Evolutionary conservation across 1,140 invertebrate genomes (phyloP), one percentile per base, ranked within the genome.

Genomic region (Venustaconcha ellipsiformis): DNA sequence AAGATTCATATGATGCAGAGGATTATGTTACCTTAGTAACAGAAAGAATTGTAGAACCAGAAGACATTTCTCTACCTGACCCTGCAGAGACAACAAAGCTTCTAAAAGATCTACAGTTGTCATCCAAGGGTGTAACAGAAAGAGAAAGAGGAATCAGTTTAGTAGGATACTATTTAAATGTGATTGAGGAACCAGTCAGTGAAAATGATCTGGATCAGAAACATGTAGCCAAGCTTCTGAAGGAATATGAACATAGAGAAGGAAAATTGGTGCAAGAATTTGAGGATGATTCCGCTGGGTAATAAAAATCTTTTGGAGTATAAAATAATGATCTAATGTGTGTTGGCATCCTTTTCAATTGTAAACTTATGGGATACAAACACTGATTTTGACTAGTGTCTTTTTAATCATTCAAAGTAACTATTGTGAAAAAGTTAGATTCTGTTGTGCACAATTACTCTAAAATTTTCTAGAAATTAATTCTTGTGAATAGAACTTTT

Each of bases 191-290:
- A 70, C 59, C 69, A 26, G 18, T 17, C 17, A 20, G 59, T 23
- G 14, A 30, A 26, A n/a, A 14, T 23, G 72, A 64, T 6, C 60
- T 72, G 14, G 69, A 79, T 56, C 72, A 26, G 57, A 65, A 64
- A 56, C 74, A 83, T 75, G 70, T 83, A 48, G 37, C 78, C n/a
- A 77, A 76, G 55, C 59, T 79, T 60, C n/a, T 83, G 30, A 69
- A 72, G 30, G 70, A 80, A 48, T 80, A 80, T 67, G 37, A 79
- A 30, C 67, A 58, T 26, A 74, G 57, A 18, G 77, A 78, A 74
- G 72, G 78, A 11, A 59, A 57, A 37, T 72, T 69, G 67, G 26
- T 76, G 15, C 64, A 78, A 55, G 55, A 64, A 14, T 55, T 78
- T 20, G 14, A 68, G 8, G 62, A 77, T 26, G 64, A 56, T 2